These are phyloP conservation scores for Pyrocoelia pectoralis DNA, from an alignment of 2,888 invertebrate species.

Conservation along the genomic window DNA sequence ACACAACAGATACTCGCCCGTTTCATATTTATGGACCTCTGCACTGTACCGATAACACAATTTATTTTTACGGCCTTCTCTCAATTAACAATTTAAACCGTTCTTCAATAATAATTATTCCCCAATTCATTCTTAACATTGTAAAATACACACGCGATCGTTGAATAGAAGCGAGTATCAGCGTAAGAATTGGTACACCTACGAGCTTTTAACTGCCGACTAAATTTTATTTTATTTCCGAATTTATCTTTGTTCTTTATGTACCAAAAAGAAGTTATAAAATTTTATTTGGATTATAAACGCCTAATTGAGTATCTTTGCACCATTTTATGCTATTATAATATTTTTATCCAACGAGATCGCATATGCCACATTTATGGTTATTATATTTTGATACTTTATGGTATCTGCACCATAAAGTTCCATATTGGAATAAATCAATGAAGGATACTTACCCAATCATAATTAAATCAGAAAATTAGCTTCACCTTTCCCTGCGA, in stretches of 20 bases:
- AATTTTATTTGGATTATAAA: slow-evolving; percentile 1
- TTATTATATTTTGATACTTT: not conserved
- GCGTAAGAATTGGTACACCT: not conserved
- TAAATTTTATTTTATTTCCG: not conserved
- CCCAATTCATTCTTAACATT: not conserved
- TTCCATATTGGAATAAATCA: too few species aligned
- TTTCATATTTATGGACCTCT: not conserved
- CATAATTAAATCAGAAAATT: too few species aligned
- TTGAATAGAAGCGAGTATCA: not conserved
- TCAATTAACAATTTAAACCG: not conserved
- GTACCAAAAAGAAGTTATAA: slow-evolving; percentile 1
- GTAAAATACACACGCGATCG: not conserved
- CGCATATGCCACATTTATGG: not conserved
- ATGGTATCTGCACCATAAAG: too few species aligned
- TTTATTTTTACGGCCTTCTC: not conserved
- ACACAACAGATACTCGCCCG: not conserved
- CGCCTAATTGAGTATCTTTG: not conserved
- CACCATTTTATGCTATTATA: not conserved
- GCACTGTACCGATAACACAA: not conserved
- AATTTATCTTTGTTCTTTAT: slow-evolving; percentile 1
- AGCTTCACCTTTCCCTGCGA: too few species aligned
- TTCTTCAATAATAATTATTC: not conserved
- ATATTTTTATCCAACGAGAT: not conserved
- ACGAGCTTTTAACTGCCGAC: not conserved
- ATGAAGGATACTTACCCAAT: too few species aligned